Conservation (phyloP, 2,113 vertebrate species). For the Dasyornis broadbenti region DNA sequence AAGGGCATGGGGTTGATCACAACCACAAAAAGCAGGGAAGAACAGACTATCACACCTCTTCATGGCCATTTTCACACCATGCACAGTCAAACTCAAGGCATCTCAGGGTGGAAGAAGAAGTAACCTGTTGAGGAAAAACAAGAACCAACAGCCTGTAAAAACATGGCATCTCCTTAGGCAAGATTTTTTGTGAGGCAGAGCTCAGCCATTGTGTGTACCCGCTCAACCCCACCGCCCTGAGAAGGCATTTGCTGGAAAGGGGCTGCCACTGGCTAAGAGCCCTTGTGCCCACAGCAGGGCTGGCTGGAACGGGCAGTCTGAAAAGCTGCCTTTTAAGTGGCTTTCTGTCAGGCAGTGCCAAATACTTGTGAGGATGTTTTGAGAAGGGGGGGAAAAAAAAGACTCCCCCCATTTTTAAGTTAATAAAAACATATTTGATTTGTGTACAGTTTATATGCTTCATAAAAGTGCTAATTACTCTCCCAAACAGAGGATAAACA, state of each 20-base stretch:
- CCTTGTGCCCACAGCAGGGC: neutral
- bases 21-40: neutral
- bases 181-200: neutral
- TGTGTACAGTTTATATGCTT: neutral
- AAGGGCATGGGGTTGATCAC: neutral
- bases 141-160: neutral
- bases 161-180: neutral
- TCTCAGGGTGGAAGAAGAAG: neutral
- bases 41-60: neutral
- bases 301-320: neutral
- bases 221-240: neutral
- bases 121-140: neutral
- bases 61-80: neutral
- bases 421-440: slow-evolving; percentile 18
- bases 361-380: slow-evolving; percentile 33
- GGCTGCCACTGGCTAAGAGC: neutral
- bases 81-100: neutral
- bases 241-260: neutral
- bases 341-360: neutral
- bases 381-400: neutral
- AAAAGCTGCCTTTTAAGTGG: slow-evolving; percentile 7
- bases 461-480: slow-evolving; percentile 25
- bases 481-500: neutral
- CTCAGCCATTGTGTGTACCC: neutral
- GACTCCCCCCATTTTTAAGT: neutral